Base-by-base conservation (phyloP, 2,797 vertebrate genomes). In the Poeciliopsis turneri region DNA sequence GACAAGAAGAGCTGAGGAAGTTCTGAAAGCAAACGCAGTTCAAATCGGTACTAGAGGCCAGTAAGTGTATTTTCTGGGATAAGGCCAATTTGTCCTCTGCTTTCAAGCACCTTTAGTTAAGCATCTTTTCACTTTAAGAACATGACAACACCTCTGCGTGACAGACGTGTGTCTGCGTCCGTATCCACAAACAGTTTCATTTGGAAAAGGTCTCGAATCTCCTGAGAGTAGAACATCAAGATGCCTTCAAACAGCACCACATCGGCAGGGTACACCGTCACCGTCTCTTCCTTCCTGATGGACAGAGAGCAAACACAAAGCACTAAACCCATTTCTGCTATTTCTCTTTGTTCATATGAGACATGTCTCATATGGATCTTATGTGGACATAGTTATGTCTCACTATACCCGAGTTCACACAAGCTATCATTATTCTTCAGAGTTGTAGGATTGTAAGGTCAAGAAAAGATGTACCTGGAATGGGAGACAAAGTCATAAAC, bases 151-250 rank as follows among this genome's bases (percentile, higher is more conserved):
- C 95, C 95, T 95, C 95, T 95, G 82, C 98, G 97, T 1, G 98
- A 99, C 36, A 99, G 97, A 28, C 98, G 95, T 0, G 98, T 99
- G 90, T 99, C 98, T 0, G 98, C 97, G 0, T 99, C 98, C 0
- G 98, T 99, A 92, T 99, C 98, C 66, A 99, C 98, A 3, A 99
- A 99, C 39, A 99, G 96, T 87, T 99, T 99, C 98, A 99, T 99
- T 91, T 98, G 98, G 92, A 99, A 99, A 59, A 99, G 95, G 85
- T 99, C 98, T 80, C 98, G 93, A 83, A 99, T 97, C 84, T 99
- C 97, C 94, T 99, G 97, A 0, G 95, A 96, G 93, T 99, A 99
- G 95, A 99, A 99, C 90, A 97, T 97, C 89, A 99, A 94, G 88
- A 99, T 99, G 57, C 98, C 98, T 85, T 99, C 98, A 0, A 99